Evolutionary conservation across 2,797 vertebrate genomes (phyloP).

Genomic region (Melanotaenia pygmaea): DNA sequence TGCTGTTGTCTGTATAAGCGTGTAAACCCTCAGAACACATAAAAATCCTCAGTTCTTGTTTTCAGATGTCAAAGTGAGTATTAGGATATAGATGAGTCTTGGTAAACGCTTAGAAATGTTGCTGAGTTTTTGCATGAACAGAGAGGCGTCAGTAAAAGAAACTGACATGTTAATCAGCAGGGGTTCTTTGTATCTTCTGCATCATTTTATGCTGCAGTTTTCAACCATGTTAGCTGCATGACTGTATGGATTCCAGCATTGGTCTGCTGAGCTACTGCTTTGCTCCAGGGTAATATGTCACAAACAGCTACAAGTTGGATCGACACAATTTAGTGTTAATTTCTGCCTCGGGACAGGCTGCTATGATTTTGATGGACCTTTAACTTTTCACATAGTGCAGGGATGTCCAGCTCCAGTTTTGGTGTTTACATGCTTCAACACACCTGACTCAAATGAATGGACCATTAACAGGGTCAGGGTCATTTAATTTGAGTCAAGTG

Average conservation of each 20-base stretch:
- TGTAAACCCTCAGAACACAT: neutral
- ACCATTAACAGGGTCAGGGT: no score
- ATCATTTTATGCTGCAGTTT: neutral
- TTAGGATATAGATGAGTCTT: neutral
- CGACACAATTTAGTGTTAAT: neutral
- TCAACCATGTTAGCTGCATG: neutral
- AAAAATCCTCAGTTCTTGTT: neutral
- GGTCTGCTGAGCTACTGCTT: neutral
- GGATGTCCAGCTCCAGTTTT: neutral
- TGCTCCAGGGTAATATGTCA: neutral
- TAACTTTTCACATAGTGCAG: neutral
- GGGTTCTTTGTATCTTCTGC: neutral
- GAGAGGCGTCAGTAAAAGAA: neutral
- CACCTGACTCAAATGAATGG: no score
- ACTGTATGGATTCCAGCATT: neutral
- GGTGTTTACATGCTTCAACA: neutral
- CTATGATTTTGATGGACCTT: neutral
- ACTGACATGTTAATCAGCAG: neutral
- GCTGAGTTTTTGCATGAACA: neutral
- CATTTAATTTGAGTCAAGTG: no score
- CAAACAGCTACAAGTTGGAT: neutral
- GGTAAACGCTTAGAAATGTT: neutral
- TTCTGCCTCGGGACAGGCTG: neutral
- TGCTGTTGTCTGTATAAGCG: neutral
- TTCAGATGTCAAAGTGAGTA: neutral